These are phyloP conservation scores for Euphysa ruthae DNA, from an alignment of 30 jellyfish, hydroid and myxozoan genomes.

Conservation along the genomic window DNA sequence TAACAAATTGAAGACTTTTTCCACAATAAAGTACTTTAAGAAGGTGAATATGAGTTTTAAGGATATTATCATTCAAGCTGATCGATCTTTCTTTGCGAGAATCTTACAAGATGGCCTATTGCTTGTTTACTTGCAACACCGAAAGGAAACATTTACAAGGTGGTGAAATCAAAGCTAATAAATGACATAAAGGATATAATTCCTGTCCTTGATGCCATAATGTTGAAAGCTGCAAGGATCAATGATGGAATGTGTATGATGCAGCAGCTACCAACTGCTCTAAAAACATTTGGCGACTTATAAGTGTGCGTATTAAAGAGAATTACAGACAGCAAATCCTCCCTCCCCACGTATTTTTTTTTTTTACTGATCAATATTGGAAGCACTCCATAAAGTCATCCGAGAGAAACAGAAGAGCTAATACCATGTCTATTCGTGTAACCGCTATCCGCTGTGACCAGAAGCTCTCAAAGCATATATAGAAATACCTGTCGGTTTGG, in stretches of 20 bases:
- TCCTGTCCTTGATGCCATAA: neutral
- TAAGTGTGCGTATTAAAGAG: constrained; percentile 11
- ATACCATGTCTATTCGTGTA: neutral
- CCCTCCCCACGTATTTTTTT: constrained; percentile 7
- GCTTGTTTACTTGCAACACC: constrained; percentile 51
- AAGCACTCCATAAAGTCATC: constrained; percentile 5
- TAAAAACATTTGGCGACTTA: constrained; percentile 38
- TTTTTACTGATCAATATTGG: constrained; percentile 22
- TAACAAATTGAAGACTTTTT: constrained; percentile 12
- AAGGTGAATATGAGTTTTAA: constrained; percentile 25
- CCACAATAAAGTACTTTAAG: constrained; percentile 8
- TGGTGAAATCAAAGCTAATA: constrained; percentile 32
- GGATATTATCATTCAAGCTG: constrained; percentile 25
- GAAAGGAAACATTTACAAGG: constrained; percentile 25
- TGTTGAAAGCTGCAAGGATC: constrained; percentile 6
- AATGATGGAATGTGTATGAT: constrained; percentile 38
- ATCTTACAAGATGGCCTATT: constrained; percentile 43
- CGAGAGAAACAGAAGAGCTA: neutral
- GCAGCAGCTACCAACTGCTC: constrained; percentile 14
- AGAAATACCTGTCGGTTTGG: constrained; percentile 12
- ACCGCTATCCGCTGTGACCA: constrained; percentile 23
- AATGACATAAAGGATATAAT: constrained; percentile 9
- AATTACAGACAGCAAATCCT: constrained; percentile 4
- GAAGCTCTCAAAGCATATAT: constrained; percentile 33
- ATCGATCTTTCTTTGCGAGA: constrained; percentile 31